Evolutionary conservation across 2,113 vertebrate genomes (phyloP).

Genomic region (Ceuthmochares aereus): DNA sequence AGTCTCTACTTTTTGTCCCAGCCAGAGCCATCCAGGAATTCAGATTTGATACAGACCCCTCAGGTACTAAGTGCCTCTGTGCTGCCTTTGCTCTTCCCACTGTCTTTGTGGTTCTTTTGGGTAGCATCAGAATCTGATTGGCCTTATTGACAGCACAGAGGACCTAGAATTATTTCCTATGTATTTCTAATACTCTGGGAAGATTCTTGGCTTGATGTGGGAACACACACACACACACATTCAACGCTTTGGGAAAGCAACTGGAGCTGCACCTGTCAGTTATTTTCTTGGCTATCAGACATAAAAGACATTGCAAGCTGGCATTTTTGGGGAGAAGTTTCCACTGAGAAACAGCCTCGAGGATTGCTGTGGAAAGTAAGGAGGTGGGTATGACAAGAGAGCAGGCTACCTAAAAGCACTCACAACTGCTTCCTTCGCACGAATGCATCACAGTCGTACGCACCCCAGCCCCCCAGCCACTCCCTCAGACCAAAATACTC

Average conservation of each 20-base stretch:
- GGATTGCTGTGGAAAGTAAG: not conserved
- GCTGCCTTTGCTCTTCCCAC: not conserved
- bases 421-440: rapidly evolving
- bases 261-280: not conserved
- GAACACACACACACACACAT: too few relatives aligned
- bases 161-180: not conserved
- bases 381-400: not conserved
- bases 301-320: not conserved
- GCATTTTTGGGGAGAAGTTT: not conserved
- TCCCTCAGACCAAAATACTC: not conserved
- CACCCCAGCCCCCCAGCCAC: rapidly evolving
- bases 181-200: not conserved
- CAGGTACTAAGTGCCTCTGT: not conserved
- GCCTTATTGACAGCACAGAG: not conserved
- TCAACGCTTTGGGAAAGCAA: not conserved
- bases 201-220: not conserved
- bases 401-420: not conserved
- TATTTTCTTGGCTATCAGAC: not conserved
- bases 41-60: too few relatives aligned
- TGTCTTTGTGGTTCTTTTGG: not conserved
- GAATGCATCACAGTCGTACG: not conserved
- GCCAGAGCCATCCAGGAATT: not conserved
- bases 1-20: not conserved
- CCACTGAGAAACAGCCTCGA: not conserved
- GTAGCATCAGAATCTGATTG: not conserved